Evolutionary conservation across 2,888 invertebrate species (phyloP).

Genomic region (Drosophila glabriapex): DNA sequence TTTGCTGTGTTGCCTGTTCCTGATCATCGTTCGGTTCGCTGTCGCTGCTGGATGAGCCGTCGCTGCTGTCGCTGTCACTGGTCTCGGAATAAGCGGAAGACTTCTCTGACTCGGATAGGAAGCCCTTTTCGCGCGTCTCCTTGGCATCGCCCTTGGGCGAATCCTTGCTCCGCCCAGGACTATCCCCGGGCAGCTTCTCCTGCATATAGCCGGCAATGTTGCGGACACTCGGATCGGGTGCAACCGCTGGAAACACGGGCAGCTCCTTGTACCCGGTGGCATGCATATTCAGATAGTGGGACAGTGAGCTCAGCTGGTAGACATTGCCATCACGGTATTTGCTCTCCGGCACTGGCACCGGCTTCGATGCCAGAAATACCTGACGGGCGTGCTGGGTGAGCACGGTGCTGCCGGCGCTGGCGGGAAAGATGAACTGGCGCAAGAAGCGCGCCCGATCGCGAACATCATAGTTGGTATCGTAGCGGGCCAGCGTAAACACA

Average conservation of each 20-base stretch:
- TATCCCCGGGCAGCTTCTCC: conserved; percentile 81
- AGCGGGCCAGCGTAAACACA: conserved; percentile 96
- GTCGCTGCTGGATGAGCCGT: conserved; percentile 47
- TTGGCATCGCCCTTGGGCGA: conserved; percentile 23
- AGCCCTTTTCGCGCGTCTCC: conserved; percentile 87
- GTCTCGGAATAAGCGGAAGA: conserved; percentile 82
- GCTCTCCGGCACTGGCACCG: conserved; percentile 95
- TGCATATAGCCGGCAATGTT: conserved; percentile 87
- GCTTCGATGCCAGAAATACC: conserved; percentile 96
- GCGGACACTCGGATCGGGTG: conserved; percentile 92
- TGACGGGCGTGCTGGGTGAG: conserved; percentile 90
- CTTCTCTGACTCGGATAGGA: conserved; percentile 86
- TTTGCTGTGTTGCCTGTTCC: conserved; percentile 16
- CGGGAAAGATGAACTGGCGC: conserved; percentile 91
- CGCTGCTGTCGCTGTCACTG: conserved; percentile 65
- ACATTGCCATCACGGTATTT: conserved; percentile 93
- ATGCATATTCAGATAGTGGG: conserved; percentile 95
- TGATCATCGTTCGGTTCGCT: conserved; percentile 5
- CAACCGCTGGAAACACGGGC: conserved; percentile 92
- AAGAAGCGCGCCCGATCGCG: conserved; percentile 97
- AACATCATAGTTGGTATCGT: conserved; percentile 99
- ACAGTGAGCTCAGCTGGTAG: conserved; percentile 97
- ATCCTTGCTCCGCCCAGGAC: conserved; percentile 42
- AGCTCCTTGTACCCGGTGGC: conserved; percentile 96
- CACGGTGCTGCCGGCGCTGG: conserved; percentile 86